Evolutionary conservation across 2,888 invertebrate genomes (phyloP).

Genomic region (Euplexia lucipara): DNA sequence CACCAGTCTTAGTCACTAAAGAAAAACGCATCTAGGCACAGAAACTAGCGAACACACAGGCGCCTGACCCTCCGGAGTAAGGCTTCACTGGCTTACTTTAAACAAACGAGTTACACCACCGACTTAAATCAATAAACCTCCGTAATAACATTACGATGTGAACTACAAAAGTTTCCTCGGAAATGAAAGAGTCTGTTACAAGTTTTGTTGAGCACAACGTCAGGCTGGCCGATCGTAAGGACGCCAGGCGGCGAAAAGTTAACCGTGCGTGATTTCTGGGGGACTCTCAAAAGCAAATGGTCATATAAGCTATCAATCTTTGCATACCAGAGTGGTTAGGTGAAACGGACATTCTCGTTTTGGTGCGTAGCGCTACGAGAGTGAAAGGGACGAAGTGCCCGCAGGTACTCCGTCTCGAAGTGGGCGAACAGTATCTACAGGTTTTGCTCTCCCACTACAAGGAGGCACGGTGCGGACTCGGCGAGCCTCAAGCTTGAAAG

Average conservation of each 20-base stretch:
- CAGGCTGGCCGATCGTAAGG: conserved; percentile 85
- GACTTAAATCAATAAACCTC: conserved; percentile 79
- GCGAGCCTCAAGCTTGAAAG: conserved; percentile 86
- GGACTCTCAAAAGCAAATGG: conserved; percentile 90
- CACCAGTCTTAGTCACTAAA: conserved; percentile 69
- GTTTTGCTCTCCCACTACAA: conserved; percentile 91
- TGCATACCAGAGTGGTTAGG: conserved; percentile 90
- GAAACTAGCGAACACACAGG: conserved; percentile 72
- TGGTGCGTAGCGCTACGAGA: conserved; percentile 71
- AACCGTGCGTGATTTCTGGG: conserved; percentile 90
- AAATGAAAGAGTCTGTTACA: conserved; percentile 69
- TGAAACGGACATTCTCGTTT: conserved; percentile 83
- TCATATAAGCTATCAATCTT: conserved; percentile 91
- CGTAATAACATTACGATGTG: conserved; percentile 80
- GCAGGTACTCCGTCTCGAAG: conserved; percentile 88
- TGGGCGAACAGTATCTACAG: conserved; percentile 89
- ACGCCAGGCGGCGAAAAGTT: conserved; percentile 90
- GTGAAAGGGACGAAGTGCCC: conserved; percentile 84
- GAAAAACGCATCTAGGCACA: conserved; percentile 76
- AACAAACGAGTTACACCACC: conserved; percentile 76
- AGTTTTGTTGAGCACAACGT: conserved; percentile 78
- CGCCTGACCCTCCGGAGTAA: conserved; percentile 73
- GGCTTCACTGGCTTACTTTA: conserved; percentile 82
- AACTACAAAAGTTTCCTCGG: conserved; percentile 75
- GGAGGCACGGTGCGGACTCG: conserved; percentile 87